Evolutionary conservation across 2,797 vertebrate species (phyloP).

Genomic region (Acestrorhynchus altus): DNA sequence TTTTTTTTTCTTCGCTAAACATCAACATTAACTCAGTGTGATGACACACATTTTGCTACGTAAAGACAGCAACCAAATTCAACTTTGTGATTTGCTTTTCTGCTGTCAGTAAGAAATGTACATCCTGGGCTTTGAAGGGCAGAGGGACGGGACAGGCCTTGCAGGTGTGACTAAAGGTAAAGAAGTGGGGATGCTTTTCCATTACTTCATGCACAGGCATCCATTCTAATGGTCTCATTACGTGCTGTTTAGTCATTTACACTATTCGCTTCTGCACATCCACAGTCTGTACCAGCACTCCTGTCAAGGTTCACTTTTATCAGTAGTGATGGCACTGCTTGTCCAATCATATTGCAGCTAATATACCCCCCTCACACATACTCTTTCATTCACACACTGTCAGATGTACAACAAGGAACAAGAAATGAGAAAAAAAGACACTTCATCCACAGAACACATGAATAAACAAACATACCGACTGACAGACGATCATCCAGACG

Average conservation of each 20-base stretch:
- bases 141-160: constrained; percentile 32
- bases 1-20: neutral
- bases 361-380: constrained; percentile 31
- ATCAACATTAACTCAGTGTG: constrained; percentile 27
- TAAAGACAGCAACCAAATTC: constrained; percentile 46
- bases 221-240: constrained; percentile 50
- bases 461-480: constrained; percentile 40
- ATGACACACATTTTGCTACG: constrained; percentile 48
- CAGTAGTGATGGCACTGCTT: constrained; percentile 39
- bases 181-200: constrained; percentile 2
- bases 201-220: constrained; percentile 61
- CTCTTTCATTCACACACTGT: constrained; percentile 1
- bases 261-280: constrained; percentile 5
- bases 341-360: constrained; percentile 55
- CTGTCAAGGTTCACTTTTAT: constrained; percentile 52
- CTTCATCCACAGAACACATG: constrained; percentile 44
- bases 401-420: constrained; percentile 25
- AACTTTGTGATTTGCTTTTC: neutral
- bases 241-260: constrained; percentile 28
- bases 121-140: constrained; percentile 55
- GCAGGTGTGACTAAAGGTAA: constrained; percentile 16
- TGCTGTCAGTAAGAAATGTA: constrained; percentile 62
- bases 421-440: constrained; percentile 55
- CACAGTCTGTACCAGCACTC: constrained; percentile 31
- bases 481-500: constrained; percentile 12